Conservation (phyloP, 2,797 vertebrate genomes). For the Enteromius thamalakanensis region DNA sequence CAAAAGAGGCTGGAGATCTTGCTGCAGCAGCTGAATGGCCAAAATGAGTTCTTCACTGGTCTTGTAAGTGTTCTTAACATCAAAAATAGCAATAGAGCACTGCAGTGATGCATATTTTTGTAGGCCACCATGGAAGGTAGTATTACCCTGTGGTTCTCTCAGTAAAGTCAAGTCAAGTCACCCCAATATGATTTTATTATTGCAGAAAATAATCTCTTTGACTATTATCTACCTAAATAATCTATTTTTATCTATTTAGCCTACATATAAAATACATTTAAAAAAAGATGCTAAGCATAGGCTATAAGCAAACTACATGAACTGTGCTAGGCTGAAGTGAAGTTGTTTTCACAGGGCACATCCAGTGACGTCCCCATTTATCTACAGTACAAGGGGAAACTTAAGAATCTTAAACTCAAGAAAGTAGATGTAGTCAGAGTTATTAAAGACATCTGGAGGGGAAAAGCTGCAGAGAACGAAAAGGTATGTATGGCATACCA, state of each 20-base stretch:
- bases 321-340: background rate
- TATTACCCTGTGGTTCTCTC: background rate
- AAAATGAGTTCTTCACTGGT: conserved; percentile 71
- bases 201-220: background rate
- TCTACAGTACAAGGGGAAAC: conserved; percentile 71
- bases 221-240: too few species aligned
- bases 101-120: background rate
- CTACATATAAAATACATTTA: background rate
- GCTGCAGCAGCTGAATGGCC: conserved; percentile 71
- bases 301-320: background rate
- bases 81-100: background rate
- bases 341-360: conserved; percentile 67
- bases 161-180: too few species aligned
- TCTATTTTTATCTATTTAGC: background rate
- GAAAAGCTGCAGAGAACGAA: conserved; percentile 68
- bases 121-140: background rate
- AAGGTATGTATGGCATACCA: conserved; percentile 57
- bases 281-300: background rate
- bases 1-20: conserved; percentile 74
- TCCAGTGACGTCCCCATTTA: conserved; percentile 69
- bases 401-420: conserved; percentile 74
- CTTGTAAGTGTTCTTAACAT: conserved; percentile 64
- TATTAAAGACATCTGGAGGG: conserved; percentile 77
- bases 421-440: conserved; percentile 71
- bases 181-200: background rate